Percentiles rank a stretch among this genome's conserved stretches.
Evolutionary conservation across 2,113 vertebrate species (phyloP).

Genomic region (Ibidorhyncha struthersii): DNA sequence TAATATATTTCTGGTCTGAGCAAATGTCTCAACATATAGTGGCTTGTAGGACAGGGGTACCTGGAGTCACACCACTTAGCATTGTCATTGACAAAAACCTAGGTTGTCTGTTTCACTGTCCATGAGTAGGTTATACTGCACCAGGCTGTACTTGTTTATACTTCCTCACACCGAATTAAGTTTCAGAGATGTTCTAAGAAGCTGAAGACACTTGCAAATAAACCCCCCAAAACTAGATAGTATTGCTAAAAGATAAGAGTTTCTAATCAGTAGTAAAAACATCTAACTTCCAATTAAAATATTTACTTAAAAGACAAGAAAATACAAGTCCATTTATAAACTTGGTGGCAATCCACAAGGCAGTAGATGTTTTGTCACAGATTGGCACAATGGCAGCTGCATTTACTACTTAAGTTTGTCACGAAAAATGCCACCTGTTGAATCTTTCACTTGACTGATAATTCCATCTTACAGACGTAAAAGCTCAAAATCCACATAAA

Average conservation of each 20-base stretch:
- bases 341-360: background rate
- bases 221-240: background rate
- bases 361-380: background rate
- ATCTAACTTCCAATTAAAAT: background rate
- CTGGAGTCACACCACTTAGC: background rate
- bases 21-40: background rate
- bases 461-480: background rate
- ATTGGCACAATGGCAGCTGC: background rate
- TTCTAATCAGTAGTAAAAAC: background rate
- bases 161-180: background rate
- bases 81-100: background rate
- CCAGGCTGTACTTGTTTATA: background rate
- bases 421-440: background rate
- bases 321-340: background rate
- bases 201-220: background rate
- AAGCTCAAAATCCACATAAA: constrained; percentile 30
- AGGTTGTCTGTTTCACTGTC: background rate
- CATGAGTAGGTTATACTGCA: background rate
- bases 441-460: background rate
- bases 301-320: background rate
- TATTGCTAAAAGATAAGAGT: background rate
- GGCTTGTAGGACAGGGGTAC: background rate
- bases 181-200: background rate
- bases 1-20: background rate
- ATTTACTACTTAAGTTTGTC: background rate